phyloP scores from a whole-genome alignment of 1,140 invertebrate genomes.

The Globodera rostochiensis region DNA sequence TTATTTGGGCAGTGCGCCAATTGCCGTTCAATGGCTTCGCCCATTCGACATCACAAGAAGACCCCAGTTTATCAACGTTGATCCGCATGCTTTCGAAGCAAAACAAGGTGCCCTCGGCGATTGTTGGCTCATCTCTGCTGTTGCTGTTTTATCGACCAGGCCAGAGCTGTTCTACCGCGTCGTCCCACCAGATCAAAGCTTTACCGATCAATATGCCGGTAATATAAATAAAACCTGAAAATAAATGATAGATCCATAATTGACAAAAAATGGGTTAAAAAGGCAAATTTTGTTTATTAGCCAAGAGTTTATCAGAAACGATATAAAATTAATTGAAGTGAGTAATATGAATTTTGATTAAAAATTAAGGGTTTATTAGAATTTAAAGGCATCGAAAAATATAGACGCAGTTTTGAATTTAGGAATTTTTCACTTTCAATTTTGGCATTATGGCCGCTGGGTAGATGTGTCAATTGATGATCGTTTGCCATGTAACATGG shows the following conservation, averaged over 20 bases:
- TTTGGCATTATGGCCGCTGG: slow-evolving; percentile 70
- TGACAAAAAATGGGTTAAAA: not conserved
- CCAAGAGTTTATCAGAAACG: too few species aligned
- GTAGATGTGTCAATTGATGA: slow-evolving; percentile 79
- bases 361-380: too few species aligned
- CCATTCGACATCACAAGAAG: slow-evolving; percentile 73
- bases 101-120: slow-evolving; percentile 77
- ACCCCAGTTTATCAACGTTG: slow-evolving; percentile 88
- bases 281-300: too few species aligned
- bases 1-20: slow-evolving; percentile 66
- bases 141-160: slow-evolving; percentile 89
- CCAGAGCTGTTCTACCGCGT: slow-evolving; percentile 87
- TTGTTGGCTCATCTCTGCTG: slow-evolving; percentile 89
- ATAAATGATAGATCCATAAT: too few species aligned
- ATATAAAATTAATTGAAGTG: too few species aligned
- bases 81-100: slow-evolving; percentile 92
- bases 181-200: slow-evolving; percentile 90
- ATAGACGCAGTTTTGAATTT: not conserved
- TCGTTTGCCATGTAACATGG: slow-evolving; percentile 80
- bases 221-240: not conserved
- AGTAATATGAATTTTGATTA: too few species aligned
- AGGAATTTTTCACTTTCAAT: slow-evolving; percentile 64
- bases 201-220: slow-evolving; percentile 73
- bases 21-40: slow-evolving; percentile 69
- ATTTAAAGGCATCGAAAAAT: too few species aligned